Evolutionary conservation across 1,140 invertebrate species (phyloP).

Genomic region (Oedothorax gibbosus): DNA sequence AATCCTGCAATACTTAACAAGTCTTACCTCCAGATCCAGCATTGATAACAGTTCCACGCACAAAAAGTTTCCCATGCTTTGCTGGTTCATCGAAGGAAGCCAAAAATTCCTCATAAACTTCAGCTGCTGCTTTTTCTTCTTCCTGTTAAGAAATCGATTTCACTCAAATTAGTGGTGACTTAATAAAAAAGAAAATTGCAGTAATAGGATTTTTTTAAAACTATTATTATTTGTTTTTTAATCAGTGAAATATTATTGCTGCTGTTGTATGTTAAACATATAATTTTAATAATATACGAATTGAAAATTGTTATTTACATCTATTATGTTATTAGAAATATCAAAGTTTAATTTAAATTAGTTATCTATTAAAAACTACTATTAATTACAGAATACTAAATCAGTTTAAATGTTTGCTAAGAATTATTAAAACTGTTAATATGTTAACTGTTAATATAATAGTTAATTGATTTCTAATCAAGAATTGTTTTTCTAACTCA

Average conservation of each 20-base stretch:
- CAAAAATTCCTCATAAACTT: conserved; percentile 97
- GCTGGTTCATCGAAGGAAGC: conserved; percentile 94
- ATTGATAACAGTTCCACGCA: conserved; percentile 96
- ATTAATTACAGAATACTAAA: too few species aligned
- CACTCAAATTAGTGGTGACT: too few species aligned
- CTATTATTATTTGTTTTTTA: neutral
- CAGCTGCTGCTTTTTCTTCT: conserved; percentile 66
- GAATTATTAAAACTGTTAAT: too few species aligned
- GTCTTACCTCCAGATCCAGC: conserved; percentile 87
- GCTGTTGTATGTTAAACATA: neutral
- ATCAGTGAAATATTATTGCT: neutral
- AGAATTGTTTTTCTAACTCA: too few species aligned
- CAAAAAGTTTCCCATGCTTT: conserved; percentile 89
- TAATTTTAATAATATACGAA: neutral
- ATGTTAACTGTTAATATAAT: too few species aligned
- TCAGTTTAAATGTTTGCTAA: too few species aligned
- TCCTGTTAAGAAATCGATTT: conserved; percentile 26
- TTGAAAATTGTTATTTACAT: too few species aligned
- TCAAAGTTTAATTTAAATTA: too few species aligned
- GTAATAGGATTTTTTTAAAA: neutral
- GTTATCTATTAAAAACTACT: too few species aligned
- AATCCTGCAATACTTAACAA: conserved; percentile 41
- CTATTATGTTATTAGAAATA: too few species aligned
- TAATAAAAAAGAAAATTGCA: too few species aligned
- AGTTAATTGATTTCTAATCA: too few species aligned